These are phyloP conservation scores for Zosterops hypoxanthus DNA, from an alignment of 2,113 vertebrate species.

Conservation along the genomic window DNA sequence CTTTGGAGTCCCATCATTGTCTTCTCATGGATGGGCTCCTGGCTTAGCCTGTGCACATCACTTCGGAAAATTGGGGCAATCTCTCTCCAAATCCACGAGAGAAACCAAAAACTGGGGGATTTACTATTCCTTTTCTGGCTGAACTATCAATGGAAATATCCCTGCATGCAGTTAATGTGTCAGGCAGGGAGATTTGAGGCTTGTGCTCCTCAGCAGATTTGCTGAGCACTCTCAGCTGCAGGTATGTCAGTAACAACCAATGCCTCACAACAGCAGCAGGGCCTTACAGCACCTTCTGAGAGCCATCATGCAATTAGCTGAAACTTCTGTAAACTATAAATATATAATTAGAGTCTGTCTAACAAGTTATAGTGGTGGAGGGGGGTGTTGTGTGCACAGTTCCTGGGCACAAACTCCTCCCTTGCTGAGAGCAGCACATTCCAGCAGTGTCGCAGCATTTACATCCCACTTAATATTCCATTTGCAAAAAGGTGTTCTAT, in stretches of 20 bases:
- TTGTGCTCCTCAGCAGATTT: background rate
- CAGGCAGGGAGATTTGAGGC: background rate
- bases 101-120: background rate
- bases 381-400: accelerated
- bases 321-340: constrained; percentile 17
- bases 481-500: background rate
- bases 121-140: background rate
- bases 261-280: background rate
- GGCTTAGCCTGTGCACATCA: background rate
- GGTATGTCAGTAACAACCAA: background rate
- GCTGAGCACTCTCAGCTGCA: background rate
- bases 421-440: background rate
- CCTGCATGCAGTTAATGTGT: background rate
- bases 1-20: background rate
- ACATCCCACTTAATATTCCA: background rate
- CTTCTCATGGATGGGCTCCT: accelerated
- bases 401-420: background rate
- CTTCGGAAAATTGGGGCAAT: background rate
- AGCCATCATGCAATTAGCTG: background rate
- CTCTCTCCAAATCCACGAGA: background rate
- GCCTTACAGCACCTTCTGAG: background rate
- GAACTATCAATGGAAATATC: background rate
- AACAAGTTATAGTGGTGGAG: background rate
- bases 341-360: constrained; percentile 7
- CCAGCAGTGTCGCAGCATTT: accelerated